Evolutionary conservation across 2,797 vertebrate species (phyloP).

Genomic region (Sciurus carolinensis): DNA sequence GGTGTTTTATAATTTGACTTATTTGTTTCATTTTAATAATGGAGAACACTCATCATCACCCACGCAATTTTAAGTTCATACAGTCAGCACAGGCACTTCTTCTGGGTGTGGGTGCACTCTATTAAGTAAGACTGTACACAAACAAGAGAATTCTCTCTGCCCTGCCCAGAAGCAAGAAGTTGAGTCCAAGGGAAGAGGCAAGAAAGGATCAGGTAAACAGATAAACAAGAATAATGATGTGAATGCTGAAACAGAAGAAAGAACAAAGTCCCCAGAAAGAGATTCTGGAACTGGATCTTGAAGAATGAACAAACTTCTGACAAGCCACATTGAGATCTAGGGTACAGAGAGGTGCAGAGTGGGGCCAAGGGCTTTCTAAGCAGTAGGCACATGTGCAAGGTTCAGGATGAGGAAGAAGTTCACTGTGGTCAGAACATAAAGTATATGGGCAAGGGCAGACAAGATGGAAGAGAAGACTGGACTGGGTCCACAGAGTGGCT

Average conservation of each 20-base stretch:
- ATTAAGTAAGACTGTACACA: not conserved
- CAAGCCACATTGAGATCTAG: not conserved
- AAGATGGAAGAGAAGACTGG: not conserved
- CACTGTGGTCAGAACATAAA: not conserved
- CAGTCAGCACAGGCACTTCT: not conserved
- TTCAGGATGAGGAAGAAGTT: not conserved
- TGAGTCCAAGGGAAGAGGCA: not conserved
- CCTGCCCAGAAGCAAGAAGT: not conserved
- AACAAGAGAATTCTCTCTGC: not conserved
- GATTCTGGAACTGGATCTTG: not conserved
- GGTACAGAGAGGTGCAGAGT: not conserved
- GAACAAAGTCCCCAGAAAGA: not conserved
- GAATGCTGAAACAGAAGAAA: not conserved
- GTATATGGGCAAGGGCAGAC: fast-evolving
- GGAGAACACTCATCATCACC: not conserved
- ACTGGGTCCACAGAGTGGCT: not conserved
- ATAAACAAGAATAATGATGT: not conserved
- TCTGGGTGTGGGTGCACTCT: not conserved
- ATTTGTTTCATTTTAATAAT: slow-evolving; percentile 43
- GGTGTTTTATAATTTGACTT: not conserved
- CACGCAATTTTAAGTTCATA: not conserved
- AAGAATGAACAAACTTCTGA: not conserved
- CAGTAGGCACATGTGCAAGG: not conserved
- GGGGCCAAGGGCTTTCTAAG: not conserved
- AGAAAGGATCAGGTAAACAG: not conserved